phyloP scores from a whole-genome alignment of 2,113 vertebrate genomes.

The Macheiramphus alcinus region DNA sequence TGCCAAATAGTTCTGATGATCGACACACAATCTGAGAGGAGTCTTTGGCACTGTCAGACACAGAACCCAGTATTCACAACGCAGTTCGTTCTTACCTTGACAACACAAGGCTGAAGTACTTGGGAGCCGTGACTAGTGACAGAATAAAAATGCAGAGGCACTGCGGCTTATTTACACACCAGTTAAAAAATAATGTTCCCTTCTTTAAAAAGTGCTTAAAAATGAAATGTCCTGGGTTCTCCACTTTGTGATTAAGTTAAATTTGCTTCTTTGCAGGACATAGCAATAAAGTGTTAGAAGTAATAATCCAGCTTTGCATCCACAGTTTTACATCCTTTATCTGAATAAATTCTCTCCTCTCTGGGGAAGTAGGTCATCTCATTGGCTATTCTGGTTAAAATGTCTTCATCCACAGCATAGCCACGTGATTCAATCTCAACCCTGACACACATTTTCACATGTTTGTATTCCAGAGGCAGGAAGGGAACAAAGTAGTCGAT shows the following conservation, averaged over 20 bases:
- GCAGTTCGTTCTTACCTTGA: not conserved
- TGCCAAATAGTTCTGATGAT: not conserved
- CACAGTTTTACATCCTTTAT: conserved; percentile 94
- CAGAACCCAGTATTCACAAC: not conserved
- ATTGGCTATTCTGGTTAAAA: conserved; percentile 74
- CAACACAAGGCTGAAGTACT: not conserved
- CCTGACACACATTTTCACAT: conserved; percentile 86
- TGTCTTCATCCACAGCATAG: conserved; percentile 26
- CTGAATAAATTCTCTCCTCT: conserved; percentile 84
- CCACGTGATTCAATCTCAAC: conserved; percentile 78
- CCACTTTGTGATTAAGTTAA: not conserved
- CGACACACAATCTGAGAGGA: not conserved
- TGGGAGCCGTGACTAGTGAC: not conserved
- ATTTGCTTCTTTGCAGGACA: not conserved
- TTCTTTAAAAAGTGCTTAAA: conserved; percentile 31
- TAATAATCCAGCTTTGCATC: conserved; percentile 89
- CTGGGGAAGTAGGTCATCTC: conserved; percentile 91
- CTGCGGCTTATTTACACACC: not conserved
- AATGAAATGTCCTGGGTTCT: not conserved
- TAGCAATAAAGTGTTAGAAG: not conserved
- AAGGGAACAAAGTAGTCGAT: conserved; percentile 95
- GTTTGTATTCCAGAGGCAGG: conserved; percentile 89
- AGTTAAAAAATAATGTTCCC: not conserved
- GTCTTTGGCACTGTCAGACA: not conserved
- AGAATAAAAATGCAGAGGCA: not conserved